Evolutionary conservation across 2,888 invertebrate species (phyloP).

Genomic region (Chesias legatella): DNA sequence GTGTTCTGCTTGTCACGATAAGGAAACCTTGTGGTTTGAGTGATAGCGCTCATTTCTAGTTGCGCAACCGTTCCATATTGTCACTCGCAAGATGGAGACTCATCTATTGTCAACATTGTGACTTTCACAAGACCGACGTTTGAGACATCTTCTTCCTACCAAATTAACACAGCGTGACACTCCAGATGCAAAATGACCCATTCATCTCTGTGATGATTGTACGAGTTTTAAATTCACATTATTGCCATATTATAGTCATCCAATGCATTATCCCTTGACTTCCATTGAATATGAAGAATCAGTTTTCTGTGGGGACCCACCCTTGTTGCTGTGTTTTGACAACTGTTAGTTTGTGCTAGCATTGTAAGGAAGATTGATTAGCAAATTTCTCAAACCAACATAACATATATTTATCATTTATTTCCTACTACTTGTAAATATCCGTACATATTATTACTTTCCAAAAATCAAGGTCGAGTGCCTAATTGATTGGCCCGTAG

Average conservation of each 20-base stretch:
- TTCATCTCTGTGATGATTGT: constrained; percentile 8
- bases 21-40: constrained; percentile 27
- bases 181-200: constrained; percentile 17
- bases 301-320: constrained; percentile 26
- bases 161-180: constrained; percentile 24
- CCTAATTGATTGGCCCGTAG: too few relatives aligned
- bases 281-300: constrained; percentile 22
- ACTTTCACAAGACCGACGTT: constrained; percentile 6
- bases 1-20: constrained; percentile 41
- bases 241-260: constrained; percentile 19
- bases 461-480: too few relatives aligned
- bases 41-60: constrained; percentile 25
- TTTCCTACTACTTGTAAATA: too few relatives aligned
- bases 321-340: constrained; percentile 45
- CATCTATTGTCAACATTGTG: constrained; percentile 11
- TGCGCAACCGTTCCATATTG: constrained; percentile 17
- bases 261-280: constrained; percentile 12
- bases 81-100: constrained; percentile 10
- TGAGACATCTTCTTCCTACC: constrained; percentile 15
- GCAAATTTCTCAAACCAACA: constrained; percentile 31
- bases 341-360: constrained; percentile 34
- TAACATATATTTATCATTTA: background rate
- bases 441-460: too few relatives aligned
- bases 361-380: constrained; percentile 48
- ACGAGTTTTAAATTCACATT: constrained; percentile 14